Percentiles rank a stretch among this genome's conserved stretches.
These are phyloP conservation scores for Percopsis transmontana DNA, from an alignment of 2,113 vertebrate genomes.

Conservation along the genomic window DNA sequence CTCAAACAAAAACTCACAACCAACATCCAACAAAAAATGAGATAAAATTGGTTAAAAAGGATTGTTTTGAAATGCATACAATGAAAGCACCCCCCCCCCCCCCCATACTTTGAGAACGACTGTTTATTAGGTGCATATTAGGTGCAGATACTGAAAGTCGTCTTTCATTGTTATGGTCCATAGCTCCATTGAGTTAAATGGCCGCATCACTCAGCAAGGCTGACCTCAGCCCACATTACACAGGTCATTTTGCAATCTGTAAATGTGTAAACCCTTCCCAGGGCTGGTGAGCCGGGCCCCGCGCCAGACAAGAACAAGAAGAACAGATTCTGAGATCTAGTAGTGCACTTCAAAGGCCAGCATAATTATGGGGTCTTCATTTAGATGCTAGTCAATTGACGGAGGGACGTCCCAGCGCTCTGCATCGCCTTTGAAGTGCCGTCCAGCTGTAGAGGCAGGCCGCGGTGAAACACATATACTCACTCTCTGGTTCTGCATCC, in stretches of 20 bases:
- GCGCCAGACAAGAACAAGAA: constrained; percentile 17
- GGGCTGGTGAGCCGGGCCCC: constrained; percentile 8
- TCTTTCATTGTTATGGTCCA: background rate
- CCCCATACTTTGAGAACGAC: background rate
- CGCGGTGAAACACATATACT: constrained; percentile 66
- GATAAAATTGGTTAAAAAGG: too few relatives aligned
- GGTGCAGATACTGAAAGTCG: background rate
- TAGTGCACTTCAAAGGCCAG: constrained; percentile 53
- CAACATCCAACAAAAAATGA: too few relatives aligned
- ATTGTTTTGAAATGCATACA: too few relatives aligned
- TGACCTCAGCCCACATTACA: constrained; percentile 5
- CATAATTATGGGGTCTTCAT: constrained; percentile 48
- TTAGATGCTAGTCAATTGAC: constrained; percentile 48
- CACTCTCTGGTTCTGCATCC: constrained; percentile 95
- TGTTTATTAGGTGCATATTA: background rate
- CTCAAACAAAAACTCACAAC: too few relatives aligned
- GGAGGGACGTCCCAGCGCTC: constrained; percentile 14
- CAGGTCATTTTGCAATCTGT: constrained; percentile 43
- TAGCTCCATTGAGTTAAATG: constrained; percentile 2
- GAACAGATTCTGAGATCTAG: constrained; percentile 29
- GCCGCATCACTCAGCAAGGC: constrained; percentile 25
- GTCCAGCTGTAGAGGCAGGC: constrained; percentile 31
- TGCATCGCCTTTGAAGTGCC: constrained; percentile 36
- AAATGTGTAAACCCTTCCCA: constrained; percentile 57
- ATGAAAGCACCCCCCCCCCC: too few relatives aligned